These are phyloP conservation scores for Argyresthia goedartella DNA, from an alignment of 2,888 invertebrate species.

Conservation along the genomic window DNA sequence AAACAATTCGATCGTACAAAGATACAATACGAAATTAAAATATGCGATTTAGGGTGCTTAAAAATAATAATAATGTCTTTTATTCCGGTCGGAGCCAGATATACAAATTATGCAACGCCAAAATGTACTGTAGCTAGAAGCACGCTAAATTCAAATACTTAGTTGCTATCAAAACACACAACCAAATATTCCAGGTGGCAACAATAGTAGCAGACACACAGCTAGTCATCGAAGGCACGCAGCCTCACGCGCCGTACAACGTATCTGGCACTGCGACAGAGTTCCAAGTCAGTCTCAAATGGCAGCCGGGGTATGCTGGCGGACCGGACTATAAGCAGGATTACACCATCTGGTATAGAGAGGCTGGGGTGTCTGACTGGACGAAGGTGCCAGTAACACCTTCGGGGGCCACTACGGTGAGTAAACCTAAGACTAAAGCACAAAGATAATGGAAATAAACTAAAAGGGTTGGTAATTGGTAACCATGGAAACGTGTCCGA, in stretches of 20 bases:
- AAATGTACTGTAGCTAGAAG: no score
- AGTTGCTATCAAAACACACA: no score
- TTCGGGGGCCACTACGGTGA: conserved; percentile 82
- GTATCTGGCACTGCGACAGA: conserved; percentile 90
- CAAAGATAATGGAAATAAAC: no score
- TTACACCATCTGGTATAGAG: conserved; percentile 95
- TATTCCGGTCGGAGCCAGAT: no score
- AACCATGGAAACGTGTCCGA: no score
- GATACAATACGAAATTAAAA: no score
- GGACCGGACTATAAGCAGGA: conserved; percentile 96
- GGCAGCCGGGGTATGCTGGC: conserved; percentile 96
- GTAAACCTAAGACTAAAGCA: conserved; percentile 11
- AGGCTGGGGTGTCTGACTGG: conserved; percentile 91
- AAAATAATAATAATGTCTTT: no score
- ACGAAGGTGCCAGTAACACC: conserved; percentile 94
- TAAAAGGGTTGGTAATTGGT: no score
- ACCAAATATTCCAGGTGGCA: conserved; percentile 72
- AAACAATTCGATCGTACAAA: no score
- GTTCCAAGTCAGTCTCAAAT: conserved; percentile 90
- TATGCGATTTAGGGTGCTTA: no score
- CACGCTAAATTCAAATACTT: no score
- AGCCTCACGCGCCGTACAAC: conserved; percentile 97
- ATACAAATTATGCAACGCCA: no score
- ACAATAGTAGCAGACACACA: conserved; percentile 93
- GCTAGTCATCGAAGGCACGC: conserved; percentile 92